These are phyloP conservation scores for Nymphalis io DNA, from an alignment of 1,140 invertebrate species.

Conservation along the genomic window DNA sequence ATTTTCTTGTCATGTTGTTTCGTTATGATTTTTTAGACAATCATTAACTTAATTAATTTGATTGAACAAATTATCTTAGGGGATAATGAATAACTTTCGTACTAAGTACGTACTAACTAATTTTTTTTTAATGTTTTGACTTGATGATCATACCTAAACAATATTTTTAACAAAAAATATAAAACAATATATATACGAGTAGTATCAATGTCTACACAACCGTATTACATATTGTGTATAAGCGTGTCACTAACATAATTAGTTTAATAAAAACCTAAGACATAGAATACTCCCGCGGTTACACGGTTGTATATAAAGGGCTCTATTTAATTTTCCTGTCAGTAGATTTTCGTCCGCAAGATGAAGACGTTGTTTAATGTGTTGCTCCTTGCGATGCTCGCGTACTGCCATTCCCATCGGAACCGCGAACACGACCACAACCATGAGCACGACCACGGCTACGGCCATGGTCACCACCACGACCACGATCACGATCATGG, in stretches of 20 bases:
- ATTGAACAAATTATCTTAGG: too few relatives aligned
- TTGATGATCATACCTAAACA: too few relatives aligned
- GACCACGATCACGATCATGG: background rate
- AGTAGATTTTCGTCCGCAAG: background rate
- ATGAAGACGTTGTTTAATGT: constrained; percentile 5
- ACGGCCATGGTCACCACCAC: background rate
- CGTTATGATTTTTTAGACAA: too few relatives aligned
- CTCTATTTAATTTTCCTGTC: background rate
- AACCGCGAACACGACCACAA: background rate
- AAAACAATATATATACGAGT: too few relatives aligned
- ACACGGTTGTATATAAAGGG: background rate
- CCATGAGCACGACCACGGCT: background rate
- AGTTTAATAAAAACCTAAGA: too few relatives aligned
- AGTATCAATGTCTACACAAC: too few relatives aligned
- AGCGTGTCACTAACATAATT: background rate
- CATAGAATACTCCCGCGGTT: background rate
- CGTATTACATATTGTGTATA: background rate
- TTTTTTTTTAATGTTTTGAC: too few relatives aligned
- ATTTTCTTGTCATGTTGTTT: too few relatives aligned
- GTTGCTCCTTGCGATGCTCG: background rate
- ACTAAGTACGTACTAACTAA: too few relatives aligned
- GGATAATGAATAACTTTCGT: too few relatives aligned
- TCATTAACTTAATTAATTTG: too few relatives aligned
- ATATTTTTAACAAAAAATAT: too few relatives aligned
- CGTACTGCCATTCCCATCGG: background rate